These are phyloP conservation scores for Mixornis gularis DNA, from an alignment of 2,113 vertebrate genomes.

Conservation along the genomic window DNA sequence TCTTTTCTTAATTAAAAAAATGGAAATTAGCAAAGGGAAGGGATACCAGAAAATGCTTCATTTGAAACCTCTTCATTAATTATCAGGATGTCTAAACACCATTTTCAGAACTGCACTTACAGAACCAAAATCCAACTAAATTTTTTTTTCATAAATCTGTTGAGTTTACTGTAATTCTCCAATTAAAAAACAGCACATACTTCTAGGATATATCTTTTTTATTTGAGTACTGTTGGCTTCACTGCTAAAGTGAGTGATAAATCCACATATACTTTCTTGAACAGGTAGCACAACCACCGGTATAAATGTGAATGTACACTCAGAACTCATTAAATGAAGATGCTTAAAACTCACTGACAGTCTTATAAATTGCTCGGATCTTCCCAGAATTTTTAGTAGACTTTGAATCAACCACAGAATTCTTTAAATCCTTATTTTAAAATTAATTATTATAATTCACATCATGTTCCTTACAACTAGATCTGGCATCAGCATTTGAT, in stretches of 20 bases:
- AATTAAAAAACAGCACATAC: background rate
- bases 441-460: background rate
- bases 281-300: background rate
- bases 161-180: background rate
- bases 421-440: background rate
- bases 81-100: constrained; percentile 14
- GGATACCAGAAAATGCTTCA: constrained; percentile 15
- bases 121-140: background rate
- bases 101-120: background rate
- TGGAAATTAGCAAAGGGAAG: constrained; percentile 47
- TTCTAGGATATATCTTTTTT: background rate
- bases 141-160: background rate
- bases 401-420: background rate
- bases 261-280: background rate
- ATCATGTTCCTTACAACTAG: background rate
- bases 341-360: background rate
- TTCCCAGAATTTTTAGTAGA: background rate
- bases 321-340: background rate
- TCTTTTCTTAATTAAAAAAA: constrained; percentile 62
- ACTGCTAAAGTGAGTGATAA: background rate
- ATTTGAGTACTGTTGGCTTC: background rate
- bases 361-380: background rate
- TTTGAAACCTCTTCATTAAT: constrained; percentile 46
- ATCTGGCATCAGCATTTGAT: background rate
- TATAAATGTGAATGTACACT: background rate